Evolutionary conservation across 2,113 vertebrate genomes (phyloP).

Genomic region (Albula goreensis): DNA sequence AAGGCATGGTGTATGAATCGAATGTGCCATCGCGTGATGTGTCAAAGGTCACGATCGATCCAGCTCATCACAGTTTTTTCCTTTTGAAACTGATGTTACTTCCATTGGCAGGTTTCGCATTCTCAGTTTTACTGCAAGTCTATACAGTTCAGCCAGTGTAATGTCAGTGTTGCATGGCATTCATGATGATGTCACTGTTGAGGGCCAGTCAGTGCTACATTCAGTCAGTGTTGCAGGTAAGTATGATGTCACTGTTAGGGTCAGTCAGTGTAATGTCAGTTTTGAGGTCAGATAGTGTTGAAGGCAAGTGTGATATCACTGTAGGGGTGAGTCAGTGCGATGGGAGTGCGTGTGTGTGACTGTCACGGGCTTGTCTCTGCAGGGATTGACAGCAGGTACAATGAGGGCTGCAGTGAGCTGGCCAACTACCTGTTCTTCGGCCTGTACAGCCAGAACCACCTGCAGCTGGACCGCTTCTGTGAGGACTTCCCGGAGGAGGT

Average conservation of each 20-base stretch:
- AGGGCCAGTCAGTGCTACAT: background rate
- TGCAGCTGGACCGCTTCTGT: conserved; percentile 72
- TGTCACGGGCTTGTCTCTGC: conserved; percentile 42
- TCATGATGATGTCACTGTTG: too few relatives aligned
- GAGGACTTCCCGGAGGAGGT: conserved; percentile 90
- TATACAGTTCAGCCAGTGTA: background rate
- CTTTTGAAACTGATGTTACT: too few relatives aligned
- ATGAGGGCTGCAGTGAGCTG: conserved; percentile 90
- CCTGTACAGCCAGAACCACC: conserved; percentile 81
- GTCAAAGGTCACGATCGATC: too few relatives aligned
- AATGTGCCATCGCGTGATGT: too few relatives aligned
- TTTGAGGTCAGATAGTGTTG: background rate
- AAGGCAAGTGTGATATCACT: background rate
- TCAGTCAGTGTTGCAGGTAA: background rate
- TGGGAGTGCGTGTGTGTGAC: background rate
- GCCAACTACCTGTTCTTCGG: conserved; percentile 92
- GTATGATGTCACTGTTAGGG: background rate
- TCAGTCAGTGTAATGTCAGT: background rate
- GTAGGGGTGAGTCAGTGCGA: too few relatives aligned
- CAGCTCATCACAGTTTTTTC: too few relatives aligned
- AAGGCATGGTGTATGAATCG: too few relatives aligned
- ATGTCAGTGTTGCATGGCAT: background rate
- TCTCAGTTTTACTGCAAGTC: background rate
- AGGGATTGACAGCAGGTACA: conserved; percentile 97
- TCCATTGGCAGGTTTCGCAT: too few relatives aligned